phyloP scores from a whole-genome alignment of 2,797 vertebrate genomes.

The Myoxocephalus aenaeus region DNA sequence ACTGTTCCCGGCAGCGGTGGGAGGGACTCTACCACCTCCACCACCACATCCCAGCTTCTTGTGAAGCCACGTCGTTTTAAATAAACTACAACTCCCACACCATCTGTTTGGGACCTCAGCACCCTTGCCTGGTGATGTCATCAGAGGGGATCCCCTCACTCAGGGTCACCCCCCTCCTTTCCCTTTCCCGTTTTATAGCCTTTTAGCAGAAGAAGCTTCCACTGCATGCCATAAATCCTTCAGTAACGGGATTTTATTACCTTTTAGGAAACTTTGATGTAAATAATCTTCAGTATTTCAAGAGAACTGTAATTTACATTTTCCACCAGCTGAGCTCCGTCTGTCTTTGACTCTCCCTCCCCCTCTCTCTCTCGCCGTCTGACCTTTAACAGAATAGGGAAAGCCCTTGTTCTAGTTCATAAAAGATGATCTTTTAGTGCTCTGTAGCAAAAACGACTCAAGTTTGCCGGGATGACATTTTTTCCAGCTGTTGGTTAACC shows the following conservation, averaged over 20 bases:
- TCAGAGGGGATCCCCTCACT: slow-evolving; percentile 56
- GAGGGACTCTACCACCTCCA: slow-evolving; percentile 43
- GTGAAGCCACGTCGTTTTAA: slow-evolving; percentile 22
- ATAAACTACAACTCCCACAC: slow-evolving; percentile 62
- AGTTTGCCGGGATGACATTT: slow-evolving; percentile 32
- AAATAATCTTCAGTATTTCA: slow-evolving; percentile 3
- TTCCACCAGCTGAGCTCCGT: slow-evolving; percentile 25
- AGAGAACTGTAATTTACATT: background rate
- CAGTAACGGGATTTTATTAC: background rate
- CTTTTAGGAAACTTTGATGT: background rate
- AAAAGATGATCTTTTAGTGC: slow-evolving; percentile 47
- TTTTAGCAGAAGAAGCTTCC: background rate
- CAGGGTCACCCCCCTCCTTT: slow-evolving; percentile 6
- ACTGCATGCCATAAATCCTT: background rate
- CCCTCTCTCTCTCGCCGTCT: background rate
- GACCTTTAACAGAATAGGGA: slow-evolving; percentile 47
- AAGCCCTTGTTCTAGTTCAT: slow-evolving; percentile 53
- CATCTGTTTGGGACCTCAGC: slow-evolving; percentile 21
- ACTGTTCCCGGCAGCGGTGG: slow-evolving; percentile 66
- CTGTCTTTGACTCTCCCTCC: background rate
- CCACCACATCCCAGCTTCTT: slow-evolving; percentile 34
- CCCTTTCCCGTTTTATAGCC: background rate
- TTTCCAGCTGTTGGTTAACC: slow-evolving; percentile 62
- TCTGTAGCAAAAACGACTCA: slow-evolving; percentile 24
- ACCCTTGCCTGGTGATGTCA: slow-evolving; percentile 51